Evolutionary conservation across 2,113 vertebrate species (phyloP).

Genomic region (Narcine bancroftii): DNA sequence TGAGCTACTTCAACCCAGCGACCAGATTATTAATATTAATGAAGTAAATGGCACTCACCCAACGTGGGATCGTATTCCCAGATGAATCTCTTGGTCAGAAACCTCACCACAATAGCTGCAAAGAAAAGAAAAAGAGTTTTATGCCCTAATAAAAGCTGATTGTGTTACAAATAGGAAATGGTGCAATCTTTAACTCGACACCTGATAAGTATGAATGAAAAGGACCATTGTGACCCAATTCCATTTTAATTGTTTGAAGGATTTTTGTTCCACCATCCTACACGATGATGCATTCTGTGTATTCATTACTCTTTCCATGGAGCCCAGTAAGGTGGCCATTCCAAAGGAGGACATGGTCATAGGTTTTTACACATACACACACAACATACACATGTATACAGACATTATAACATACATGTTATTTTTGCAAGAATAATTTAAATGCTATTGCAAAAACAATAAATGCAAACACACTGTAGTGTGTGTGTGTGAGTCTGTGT

Average conservation of each 20-base stretch:
- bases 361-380: too few species aligned
- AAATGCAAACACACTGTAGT: too few species aligned
- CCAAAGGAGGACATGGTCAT: too few species aligned
- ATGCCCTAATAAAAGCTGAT: not conserved
- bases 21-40: not conserved
- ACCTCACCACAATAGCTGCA: slow-evolving; percentile 87
- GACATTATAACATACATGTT: too few species aligned
- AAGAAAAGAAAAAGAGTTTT: slow-evolving; percentile 41
- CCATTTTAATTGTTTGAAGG: not conserved
- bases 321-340: not conserved
- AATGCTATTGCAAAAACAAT: too few species aligned
- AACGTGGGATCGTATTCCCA: slow-evolving; percentile 97
- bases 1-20: not conserved
- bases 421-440: too few species aligned
- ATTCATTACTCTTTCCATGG: not conserved
- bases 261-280: not conserved
- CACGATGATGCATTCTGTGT: not conserved
- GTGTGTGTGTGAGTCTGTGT: too few species aligned
- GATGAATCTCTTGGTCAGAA: slow-evolving; percentile 94
- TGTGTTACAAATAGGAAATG: not conserved
- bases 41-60: slow-evolving; percentile 59
- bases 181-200: not conserved
- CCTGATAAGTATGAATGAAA: not conserved
- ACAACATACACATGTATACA: too few species aligned
- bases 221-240: not conserved